Evolutionary conservation across 2,113 vertebrate genomes (phyloP).

Genomic region (Anarrhichthys ocellatus): DNA sequence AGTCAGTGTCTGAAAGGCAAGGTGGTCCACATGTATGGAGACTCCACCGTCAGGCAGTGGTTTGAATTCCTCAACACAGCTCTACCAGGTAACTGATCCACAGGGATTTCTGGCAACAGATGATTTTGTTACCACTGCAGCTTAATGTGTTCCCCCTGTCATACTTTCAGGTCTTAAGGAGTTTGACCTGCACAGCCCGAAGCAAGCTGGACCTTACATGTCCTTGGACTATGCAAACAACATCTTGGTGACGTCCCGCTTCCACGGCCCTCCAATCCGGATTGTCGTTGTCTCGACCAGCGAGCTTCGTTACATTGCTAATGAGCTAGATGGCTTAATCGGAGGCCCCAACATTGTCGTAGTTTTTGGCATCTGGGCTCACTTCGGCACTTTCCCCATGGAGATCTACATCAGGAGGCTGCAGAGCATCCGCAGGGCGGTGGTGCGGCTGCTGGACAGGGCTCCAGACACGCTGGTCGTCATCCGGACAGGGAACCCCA

Average conservation of each 20-base stretch:
- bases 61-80: slow-evolving; percentile 88
- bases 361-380: slow-evolving; percentile 90
- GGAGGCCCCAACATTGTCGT: slow-evolving; percentile 88
- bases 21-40: neutral
- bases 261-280: slow-evolving; percentile 91
- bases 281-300: slow-evolving; percentile 83
- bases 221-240: slow-evolving; percentile 88
- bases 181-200: slow-evolving; percentile 87
- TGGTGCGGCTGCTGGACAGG: neutral
- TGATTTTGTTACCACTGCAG: neutral
- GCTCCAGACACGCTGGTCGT: neutral
- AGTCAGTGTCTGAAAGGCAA: neutral
- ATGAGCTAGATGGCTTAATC: slow-evolving; percentile 87
- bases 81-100: slow-evolving; percentile 85
- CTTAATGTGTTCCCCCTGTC: slow-evolving; percentile 14
- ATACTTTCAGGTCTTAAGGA: slow-evolving; percentile 85
- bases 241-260: slow-evolving; percentile 87
- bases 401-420: slow-evolving; percentile 90
- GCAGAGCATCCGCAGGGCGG: slow-evolving; percentile 84
- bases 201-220: slow-evolving; percentile 88
- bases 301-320: slow-evolving; percentile 89
- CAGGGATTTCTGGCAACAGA: neutral
- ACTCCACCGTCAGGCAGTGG: slow-evolving; percentile 85
- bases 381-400: slow-evolving; percentile 91
- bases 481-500: slow-evolving; percentile 54